Percentiles rank a stretch among this genome's conserved stretches.
Conservation (phyloP, 2,888 invertebrate genomes). For the Morpho achilles region DNA sequence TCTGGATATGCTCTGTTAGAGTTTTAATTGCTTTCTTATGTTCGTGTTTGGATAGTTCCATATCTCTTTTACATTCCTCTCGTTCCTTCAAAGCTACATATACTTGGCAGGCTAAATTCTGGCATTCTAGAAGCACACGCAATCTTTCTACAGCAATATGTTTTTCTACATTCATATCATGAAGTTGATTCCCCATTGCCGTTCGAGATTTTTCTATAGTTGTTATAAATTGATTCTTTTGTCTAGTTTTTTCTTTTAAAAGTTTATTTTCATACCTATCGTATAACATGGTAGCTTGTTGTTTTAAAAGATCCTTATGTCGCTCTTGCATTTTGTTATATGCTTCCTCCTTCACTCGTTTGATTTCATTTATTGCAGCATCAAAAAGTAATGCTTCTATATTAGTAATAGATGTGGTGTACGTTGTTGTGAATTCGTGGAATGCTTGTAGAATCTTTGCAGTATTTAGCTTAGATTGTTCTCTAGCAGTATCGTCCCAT, state of each 20-base stretch:
- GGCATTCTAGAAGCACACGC: constrained; percentile 50
- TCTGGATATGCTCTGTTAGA: constrained; percentile 41
- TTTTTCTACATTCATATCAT: constrained; percentile 61
- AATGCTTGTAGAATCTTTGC: constrained; percentile 44
- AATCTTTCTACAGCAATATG: constrained; percentile 57
- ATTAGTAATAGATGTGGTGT: constrained; percentile 45
- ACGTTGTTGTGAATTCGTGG: constrained; percentile 47
- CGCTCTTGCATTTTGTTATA: constrained; percentile 44
- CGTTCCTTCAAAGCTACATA: constrained; percentile 67
- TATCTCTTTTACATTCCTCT: constrained; percentile 50
- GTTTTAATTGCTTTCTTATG: constrained; percentile 49
- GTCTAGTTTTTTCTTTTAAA: constrained; percentile 38
- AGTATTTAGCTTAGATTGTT: constrained; percentile 43
- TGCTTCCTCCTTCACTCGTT: constrained; percentile 39
- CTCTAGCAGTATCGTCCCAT: constrained; percentile 38
- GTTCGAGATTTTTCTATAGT: constrained; percentile 39
- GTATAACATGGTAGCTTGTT: constrained; percentile 52
- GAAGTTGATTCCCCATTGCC: constrained; percentile 38
- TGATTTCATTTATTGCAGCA: constrained; percentile 48
- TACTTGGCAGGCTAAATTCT: constrained; percentile 65
- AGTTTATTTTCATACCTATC: constrained; percentile 48
- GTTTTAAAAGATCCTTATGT: constrained; percentile 42
- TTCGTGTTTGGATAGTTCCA: constrained; percentile 40
- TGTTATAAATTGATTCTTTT: constrained; percentile 47
- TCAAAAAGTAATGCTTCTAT: constrained; percentile 51